phyloP scores from a whole-genome alignment of 2,113 vertebrate species.

The Oreochromis aureus region DNA sequence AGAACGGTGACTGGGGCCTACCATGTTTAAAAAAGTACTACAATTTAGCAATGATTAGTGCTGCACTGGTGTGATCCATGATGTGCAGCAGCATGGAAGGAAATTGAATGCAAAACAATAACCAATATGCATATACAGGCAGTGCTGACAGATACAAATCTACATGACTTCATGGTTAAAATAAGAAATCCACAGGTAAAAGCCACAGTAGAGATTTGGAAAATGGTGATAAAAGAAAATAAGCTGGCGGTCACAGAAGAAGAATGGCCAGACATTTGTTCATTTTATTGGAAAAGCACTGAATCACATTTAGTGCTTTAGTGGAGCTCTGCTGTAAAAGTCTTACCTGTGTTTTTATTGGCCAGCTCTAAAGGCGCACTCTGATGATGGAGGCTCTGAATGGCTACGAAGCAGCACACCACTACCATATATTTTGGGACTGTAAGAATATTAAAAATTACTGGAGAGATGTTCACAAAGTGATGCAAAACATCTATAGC shows the following conservation, averaged over 20 bases:
- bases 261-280: background rate
- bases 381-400: background rate
- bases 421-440: background rate
- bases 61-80: too few relatives aligned
- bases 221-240: background rate
- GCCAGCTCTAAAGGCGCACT: background rate
- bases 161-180: background rate
- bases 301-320: background rate
- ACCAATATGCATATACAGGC: too few relatives aligned
- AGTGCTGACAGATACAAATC: background rate
- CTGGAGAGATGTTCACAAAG: background rate
- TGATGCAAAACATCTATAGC: background rate
- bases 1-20: too few relatives aligned
- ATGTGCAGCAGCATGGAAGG: conserved; percentile 13
- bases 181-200: background rate
- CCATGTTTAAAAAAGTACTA: too few relatives aligned
- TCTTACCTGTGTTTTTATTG: background rate
- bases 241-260: background rate
- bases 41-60: too few relatives aligned
- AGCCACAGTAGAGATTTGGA: background rate
- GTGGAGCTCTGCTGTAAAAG: background rate
- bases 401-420: background rate
- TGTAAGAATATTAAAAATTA: background rate
- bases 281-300: background rate
- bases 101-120: too few relatives aligned